These are phyloP conservation scores for Hetaerina titia DNA, from an alignment of 2,888 invertebrate genomes.

Conservation along the genomic window DNA sequence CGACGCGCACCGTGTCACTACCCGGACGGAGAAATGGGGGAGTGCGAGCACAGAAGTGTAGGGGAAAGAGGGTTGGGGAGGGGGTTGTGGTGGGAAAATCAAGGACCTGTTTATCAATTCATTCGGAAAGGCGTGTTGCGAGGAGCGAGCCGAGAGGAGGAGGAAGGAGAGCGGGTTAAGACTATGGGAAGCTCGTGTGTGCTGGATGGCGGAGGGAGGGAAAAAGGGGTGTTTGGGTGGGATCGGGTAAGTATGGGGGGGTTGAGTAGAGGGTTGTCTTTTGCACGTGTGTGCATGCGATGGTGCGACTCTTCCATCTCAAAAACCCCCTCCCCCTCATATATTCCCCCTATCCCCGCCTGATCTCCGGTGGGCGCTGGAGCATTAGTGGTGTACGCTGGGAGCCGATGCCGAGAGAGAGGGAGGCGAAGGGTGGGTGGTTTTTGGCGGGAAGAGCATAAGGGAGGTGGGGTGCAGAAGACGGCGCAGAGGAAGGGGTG, in stretches of 20 bases:
- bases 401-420: neutral
- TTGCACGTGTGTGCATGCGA: conserved; percentile 31
- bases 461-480: neutral
- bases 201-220: neutral
- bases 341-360: neutral
- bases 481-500: neutral
- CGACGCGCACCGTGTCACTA: neutral
- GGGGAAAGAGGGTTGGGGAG: neutral
- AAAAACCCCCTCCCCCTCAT: neutral
- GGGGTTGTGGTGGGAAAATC: conserved; percentile 51
- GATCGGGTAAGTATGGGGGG: neutral
- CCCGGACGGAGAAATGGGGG: neutral
- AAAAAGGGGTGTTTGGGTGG: neutral
- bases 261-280: neutral
- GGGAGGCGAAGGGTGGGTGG: neutral
- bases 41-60: neutral
- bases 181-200: conserved; percentile 12
- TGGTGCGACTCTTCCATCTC: conserved; percentile 14
- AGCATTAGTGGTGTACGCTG: conserved; percentile 4
- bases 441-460: neutral
- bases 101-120: conserved; percentile 66
- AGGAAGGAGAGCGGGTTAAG: neutral
- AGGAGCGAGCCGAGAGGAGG: neutral
- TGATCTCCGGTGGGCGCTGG: neutral
- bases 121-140: conserved; percentile 63